phyloP scores from a whole-genome alignment of 2,888 invertebrate species.

The Teleiodes luculella region DNA sequence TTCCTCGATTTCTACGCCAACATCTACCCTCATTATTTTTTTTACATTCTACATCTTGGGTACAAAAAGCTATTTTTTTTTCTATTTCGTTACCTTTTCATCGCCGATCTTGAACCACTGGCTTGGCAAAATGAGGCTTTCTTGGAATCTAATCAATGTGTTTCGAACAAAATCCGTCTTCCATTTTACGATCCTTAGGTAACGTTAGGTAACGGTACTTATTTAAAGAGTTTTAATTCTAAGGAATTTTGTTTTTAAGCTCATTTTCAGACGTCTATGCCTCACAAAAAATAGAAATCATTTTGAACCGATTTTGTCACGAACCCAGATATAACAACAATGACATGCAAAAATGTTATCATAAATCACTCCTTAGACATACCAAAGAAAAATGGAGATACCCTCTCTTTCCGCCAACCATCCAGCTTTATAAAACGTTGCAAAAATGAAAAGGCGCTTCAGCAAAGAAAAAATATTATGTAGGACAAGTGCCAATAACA shows the following conservation, averaged over 20 bases:
- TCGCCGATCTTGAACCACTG: not conserved
- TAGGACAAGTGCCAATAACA: conserved; percentile 11
- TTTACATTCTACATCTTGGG: not conserved
- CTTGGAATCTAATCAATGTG: not conserved
- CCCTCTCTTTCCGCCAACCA: conserved; percentile 4
- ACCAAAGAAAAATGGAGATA: conserved; percentile 5
- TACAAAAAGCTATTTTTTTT: not conserved
- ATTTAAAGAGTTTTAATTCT: too few species aligned
- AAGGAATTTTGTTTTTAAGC: too few species aligned
- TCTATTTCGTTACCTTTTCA: not conserved
- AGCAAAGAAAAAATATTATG: conserved; percentile 2
- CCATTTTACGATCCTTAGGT: too few species aligned
- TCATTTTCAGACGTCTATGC: too few species aligned
- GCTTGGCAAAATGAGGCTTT: not conserved
- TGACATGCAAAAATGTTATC: conserved; percentile 11
- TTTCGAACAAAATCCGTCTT: not conserved
- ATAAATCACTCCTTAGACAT: conserved; percentile 15
- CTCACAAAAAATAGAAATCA: too few species aligned
- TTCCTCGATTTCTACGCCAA: not conserved
- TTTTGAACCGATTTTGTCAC: not conserved
- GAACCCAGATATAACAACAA: conserved; percentile 19
- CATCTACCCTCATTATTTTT: not conserved
- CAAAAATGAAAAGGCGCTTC: conserved; percentile 7
- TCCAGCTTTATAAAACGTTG: conserved; percentile 8
- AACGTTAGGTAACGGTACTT: too few species aligned